Base-by-base conservation (phyloP, 2,113 vertebrate genomes). In the Ctenomys sociabilis region DNA sequence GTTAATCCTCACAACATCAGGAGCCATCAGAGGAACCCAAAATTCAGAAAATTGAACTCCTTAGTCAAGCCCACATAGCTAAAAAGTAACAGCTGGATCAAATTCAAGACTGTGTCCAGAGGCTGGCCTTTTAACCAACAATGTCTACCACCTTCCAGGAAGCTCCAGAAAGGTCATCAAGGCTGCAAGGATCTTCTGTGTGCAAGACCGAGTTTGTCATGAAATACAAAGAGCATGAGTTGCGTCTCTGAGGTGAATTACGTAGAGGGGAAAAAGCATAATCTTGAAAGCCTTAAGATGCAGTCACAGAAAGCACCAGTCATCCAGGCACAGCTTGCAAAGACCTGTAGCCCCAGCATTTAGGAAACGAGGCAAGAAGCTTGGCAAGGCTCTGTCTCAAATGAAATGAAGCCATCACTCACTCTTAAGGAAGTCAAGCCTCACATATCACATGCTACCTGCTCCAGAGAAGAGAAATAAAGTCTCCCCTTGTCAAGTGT, bases 141-240 rank as follows among this genome's bases (percentile, higher is more conserved):
- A 26, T 4, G 4, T 32, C 11, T 19, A 28, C 19, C 14, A 0
- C 35, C 40, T 26, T 73, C 81, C 30, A 61, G 82, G 26, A 85
- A 59, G 37, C 75, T n/a, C 17, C 17, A 16, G 35, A 78, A 26
- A 2, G 19, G 2, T 11, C 82, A 11, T 5, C 11, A 1, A 63
- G 64, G 32, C 37, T n/a, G 24, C 59, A 17, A 85, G 32, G n/a
- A 35, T 49, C 52, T 59, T 73, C 84, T 66, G 22, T 37, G 19
- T 73, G 28, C 35, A 80, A 87, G 37, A 85, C 30, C 0, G 0
- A 82, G 43, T 40, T 61, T 26, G 16, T 77, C 11, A 54, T 2
- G 19, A 94, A 97, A 88, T 84, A 92, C 88, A 92, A 91, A 57
- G 61, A 91, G n/a, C 26, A 45, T 32, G 59, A 85, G 66, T 73